Evolutionary conservation across 1,140 invertebrate genomes (phyloP).

Genomic region (Trigoniulus corallinus): DNA sequence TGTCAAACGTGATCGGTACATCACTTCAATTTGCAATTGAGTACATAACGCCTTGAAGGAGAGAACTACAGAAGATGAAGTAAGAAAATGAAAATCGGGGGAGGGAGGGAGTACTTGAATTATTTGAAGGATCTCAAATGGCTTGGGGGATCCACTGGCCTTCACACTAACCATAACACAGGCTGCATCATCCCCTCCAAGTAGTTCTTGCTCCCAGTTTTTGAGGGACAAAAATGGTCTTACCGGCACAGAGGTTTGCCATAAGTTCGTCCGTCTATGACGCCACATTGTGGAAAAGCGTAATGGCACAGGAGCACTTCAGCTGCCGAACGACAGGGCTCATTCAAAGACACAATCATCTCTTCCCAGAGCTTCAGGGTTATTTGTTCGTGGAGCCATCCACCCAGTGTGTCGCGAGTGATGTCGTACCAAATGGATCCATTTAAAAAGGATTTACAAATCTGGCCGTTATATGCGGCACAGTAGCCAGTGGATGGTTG

Average conservation of each 20-base stretch:
- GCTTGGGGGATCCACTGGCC: slow-evolving; percentile 27
- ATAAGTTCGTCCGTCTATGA: slow-evolving; percentile 28
- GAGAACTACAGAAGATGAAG: too few relatives aligned
- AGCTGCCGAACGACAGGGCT: slow-evolving; percentile 66
- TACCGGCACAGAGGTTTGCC: slow-evolving; percentile 22
- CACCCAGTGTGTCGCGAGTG: slow-evolving; percentile 42
- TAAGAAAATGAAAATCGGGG: too few relatives aligned
- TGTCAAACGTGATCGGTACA: too few relatives aligned
- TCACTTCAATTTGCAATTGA: too few relatives aligned
- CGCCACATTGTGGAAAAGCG: slow-evolving; percentile 72
- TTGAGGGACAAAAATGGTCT: too few relatives aligned
- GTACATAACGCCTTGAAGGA: too few relatives aligned
- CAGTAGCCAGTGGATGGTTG: slow-evolving; percentile 45
- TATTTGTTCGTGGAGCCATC: slow-evolving; percentile 67
- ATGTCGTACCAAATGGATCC: slow-evolving; percentile 66
- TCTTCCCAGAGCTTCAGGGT: slow-evolving; percentile 65
- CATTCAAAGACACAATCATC: slow-evolving; percentile 53
- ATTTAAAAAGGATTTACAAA: slow-evolving; percentile 62
- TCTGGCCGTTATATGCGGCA: slow-evolving; percentile 68
- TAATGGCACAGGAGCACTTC: slow-evolving; percentile 76
- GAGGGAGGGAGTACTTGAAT: too few relatives aligned
- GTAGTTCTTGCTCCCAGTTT: too few relatives aligned
- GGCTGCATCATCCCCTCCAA: slow-evolving; percentile 40
- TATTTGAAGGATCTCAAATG: too few relatives aligned
- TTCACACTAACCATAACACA: too few relatives aligned